These are phyloP conservation scores for Perodicticus potto DNA, from an alignment of 2,797 vertebrate genomes.

Conservation along the genomic window DNA sequence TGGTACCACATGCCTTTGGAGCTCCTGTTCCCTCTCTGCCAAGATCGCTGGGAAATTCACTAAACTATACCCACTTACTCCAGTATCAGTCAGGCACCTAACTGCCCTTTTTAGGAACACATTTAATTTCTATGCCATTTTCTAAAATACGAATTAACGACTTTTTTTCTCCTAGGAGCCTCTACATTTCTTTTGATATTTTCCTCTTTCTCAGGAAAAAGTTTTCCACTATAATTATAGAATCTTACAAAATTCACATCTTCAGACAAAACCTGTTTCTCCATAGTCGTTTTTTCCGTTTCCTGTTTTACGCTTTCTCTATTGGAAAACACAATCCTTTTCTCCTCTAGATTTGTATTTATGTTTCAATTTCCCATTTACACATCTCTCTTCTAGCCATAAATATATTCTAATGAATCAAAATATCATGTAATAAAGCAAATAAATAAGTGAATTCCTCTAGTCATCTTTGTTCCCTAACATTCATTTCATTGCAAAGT, in stretches of 20 bases:
- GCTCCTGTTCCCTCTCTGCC: neutral
- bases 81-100: neutral
- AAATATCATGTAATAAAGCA: conserved; percentile 33
- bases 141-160: neutral
- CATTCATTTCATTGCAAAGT: neutral
- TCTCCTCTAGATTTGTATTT: neutral
- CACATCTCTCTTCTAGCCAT: neutral
- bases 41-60: neutral
- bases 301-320: conserved; percentile 6
- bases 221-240: neutral
- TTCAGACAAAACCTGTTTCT: neutral
- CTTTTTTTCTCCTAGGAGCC: neutral
- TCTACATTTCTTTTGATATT: neutral
- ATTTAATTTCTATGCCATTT: conserved; percentile 30
- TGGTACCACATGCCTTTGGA: neutral
- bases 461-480: neutral
- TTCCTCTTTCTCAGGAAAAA: neutral
- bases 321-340: neutral
- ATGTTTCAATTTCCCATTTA: neutral
- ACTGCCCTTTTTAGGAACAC: neutral
- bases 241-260: conserved; percentile 10
- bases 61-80: neutral
- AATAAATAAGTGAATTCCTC: neutral
- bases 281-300: neutral
- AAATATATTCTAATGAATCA: neutral